Evolutionary conservation across 2,888 invertebrate genomes (phyloP).

Genomic region (Idaea straminata): DNA sequence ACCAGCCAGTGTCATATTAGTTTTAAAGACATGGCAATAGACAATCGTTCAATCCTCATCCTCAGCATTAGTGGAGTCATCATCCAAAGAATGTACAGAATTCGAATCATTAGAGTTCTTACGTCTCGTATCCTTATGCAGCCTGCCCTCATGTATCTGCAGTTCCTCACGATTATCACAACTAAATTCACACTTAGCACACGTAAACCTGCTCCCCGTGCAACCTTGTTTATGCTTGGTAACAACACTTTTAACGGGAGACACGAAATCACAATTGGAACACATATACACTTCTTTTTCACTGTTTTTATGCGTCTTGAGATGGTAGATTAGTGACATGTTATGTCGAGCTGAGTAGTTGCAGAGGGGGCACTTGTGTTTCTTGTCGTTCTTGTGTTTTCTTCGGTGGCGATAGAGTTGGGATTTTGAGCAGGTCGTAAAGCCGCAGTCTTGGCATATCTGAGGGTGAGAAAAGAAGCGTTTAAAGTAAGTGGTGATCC

Average conservation of each 20-base stretch:
- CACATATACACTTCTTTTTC: slow-evolving; percentile 2
- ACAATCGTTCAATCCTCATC: background rate
- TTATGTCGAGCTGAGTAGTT: slow-evolving; percentile 53
- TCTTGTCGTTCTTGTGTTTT: slow-evolving; percentile 52
- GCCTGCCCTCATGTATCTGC: background rate
- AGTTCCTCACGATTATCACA: background rate
- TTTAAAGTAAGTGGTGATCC: background rate
- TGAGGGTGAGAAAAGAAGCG: slow-evolving; percentile 16
- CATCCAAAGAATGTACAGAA: background rate
- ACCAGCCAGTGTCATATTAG: no score
- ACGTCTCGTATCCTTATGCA: background rate
- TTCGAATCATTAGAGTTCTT: background rate
- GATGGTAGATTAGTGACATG: slow-evolving; percentile 60
- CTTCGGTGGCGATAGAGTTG: slow-evolving; percentile 47
- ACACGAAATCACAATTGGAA: background rate
- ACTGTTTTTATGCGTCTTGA: slow-evolving; percentile 43
- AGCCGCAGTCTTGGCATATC: slow-evolving; percentile 53
- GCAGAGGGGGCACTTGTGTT: slow-evolving; percentile 55
- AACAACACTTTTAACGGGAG: background rate
- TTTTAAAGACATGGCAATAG: background rate
- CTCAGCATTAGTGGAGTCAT: background rate
- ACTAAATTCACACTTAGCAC: no score
- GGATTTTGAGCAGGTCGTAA: slow-evolving; percentile 45
- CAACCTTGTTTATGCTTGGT: background rate
- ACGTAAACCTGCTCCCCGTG: no score